These are phyloP conservation scores for Limnephilus auricula DNA, from an alignment of 2,888 invertebrate genomes.

Conservation along the genomic window DNA sequence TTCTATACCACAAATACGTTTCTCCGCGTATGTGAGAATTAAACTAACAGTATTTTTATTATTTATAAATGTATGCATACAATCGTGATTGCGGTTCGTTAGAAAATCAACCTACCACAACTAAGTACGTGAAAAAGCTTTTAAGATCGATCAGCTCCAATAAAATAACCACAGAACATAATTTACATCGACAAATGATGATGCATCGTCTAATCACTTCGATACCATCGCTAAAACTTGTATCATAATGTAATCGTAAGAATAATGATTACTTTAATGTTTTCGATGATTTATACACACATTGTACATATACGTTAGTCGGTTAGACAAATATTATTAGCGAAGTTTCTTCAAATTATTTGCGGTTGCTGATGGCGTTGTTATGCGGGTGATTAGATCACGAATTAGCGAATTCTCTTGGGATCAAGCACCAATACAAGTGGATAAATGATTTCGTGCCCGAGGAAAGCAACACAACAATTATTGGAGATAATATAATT, in stretches of 20 bases:
- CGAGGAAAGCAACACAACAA: background rate
- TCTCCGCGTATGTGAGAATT: background rate
- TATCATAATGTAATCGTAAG: background rate
- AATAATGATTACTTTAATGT: background rate
- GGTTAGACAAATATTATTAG: background rate
- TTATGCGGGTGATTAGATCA: background rate
- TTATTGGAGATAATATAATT: background rate
- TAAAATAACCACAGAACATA: background rate
- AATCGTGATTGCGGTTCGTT: background rate
- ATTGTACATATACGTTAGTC: background rate
- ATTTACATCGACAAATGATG: background rate
- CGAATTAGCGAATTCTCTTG: background rate
- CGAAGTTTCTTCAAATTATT: background rate
- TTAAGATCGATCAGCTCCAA: slow-evolving; percentile 4
- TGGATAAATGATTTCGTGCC: background rate
- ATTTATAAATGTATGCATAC: background rate
- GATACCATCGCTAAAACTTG: background rate
- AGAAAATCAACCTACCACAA: background rate
- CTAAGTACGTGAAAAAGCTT: slow-evolving; percentile 14
- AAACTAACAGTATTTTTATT: background rate
- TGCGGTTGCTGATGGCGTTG: background rate
- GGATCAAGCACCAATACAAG: background rate
- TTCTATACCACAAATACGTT: background rate
- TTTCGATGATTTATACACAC: background rate
- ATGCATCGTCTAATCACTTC: background rate